Evolutionary conservation across 2,797 vertebrate genomes (phyloP).

Genomic region (Kryptolebias ocellatus): DNA sequence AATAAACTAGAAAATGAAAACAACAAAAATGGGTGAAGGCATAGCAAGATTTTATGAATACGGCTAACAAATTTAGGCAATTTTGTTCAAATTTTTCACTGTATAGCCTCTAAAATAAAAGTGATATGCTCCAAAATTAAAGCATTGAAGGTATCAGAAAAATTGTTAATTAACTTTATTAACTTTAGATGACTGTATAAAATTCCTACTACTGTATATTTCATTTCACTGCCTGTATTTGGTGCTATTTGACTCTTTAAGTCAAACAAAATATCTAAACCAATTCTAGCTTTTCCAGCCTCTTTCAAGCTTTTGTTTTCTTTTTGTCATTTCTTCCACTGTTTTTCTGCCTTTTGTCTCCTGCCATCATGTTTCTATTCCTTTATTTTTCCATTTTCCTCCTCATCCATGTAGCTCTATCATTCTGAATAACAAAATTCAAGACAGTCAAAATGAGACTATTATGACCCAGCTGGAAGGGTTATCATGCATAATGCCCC

Average conservation of each 20-base stretch:
- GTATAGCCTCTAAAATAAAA: too few relatives aligned
- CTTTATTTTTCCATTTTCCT: slow-evolving; percentile 1
- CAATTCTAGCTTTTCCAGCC: background rate
- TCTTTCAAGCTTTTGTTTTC: background rate
- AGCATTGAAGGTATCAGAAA: too few relatives aligned
- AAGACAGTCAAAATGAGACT: slow-evolving; percentile 48
- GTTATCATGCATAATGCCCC: slow-evolving; percentile 71
- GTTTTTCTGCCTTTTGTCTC: background rate
- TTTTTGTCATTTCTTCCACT: background rate
- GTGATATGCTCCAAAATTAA: too few relatives aligned
- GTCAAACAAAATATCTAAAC: background rate
- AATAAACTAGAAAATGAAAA: too few relatives aligned
- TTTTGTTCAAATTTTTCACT: too few relatives aligned
- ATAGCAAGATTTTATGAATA: too few relatives aligned
- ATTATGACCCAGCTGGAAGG: slow-evolving; percentile 63
- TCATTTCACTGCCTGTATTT: too few relatives aligned
- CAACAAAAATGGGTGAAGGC: too few relatives aligned
- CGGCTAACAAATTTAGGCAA: too few relatives aligned
- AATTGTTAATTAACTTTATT: too few relatives aligned
- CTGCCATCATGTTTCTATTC: background rate
- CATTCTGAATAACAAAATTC: slow-evolving; percentile 53
- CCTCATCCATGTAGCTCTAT: slow-evolving; percentile 31
- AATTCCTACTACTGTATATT: too few relatives aligned
- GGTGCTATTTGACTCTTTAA: background rate
- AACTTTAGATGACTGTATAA: too few relatives aligned